A percentile compares a stretch with the other conserved stretches of the same genome.
These are phyloP conservation scores for Gonocerus acuteangulatus DNA, from an alignment of 2,888 invertebrate genomes.

Conservation along the genomic window DNA sequence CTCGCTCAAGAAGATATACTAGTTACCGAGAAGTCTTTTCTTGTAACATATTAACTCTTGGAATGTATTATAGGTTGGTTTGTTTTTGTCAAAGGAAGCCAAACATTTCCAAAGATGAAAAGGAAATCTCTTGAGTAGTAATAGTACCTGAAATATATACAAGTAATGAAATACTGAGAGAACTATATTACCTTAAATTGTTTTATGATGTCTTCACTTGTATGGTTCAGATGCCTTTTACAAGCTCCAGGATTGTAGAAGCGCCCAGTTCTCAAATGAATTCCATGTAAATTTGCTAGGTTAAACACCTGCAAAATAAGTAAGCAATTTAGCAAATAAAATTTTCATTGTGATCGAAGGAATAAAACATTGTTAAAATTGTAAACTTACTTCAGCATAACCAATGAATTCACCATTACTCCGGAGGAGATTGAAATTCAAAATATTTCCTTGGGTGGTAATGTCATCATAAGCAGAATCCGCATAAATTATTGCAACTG, in stretches of 20 bases:
- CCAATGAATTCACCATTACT: slow-evolving; percentile 73
- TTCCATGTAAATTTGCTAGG: slow-evolving; percentile 76
- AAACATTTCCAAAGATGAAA: no score
- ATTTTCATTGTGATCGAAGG: no score
- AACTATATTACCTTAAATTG: slow-evolving; percentile 30
- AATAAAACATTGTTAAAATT: no score
- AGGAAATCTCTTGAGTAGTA: no score
- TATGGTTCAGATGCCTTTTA: slow-evolving; percentile 65
- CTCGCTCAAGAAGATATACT: no score
- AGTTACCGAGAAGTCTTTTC: no score
- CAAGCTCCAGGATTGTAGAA: slow-evolving; percentile 96
- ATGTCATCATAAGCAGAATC: slow-evolving; percentile 59
- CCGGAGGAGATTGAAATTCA: slow-evolving; percentile 80
- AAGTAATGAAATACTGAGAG: no score
- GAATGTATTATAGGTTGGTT: no score
- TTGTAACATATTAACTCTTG: no score
- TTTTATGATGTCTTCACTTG: slow-evolving; percentile 47
- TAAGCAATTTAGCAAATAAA: no score
- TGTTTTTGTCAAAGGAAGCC: no score
- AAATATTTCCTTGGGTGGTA: slow-evolving; percentile 69
- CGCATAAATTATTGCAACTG: slow-evolving; percentile 63
- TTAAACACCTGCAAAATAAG: slow-evolving; percentile 70
- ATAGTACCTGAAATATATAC: no score
- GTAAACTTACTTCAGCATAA: slow-evolving; percentile 64
- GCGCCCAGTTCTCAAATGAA: slow-evolving; percentile 85